Evolutionary conservation across 2,888 invertebrate species (phyloP), one percentile per base, ranked within the genome.

Genomic region (Noctua pronuba): DNA sequence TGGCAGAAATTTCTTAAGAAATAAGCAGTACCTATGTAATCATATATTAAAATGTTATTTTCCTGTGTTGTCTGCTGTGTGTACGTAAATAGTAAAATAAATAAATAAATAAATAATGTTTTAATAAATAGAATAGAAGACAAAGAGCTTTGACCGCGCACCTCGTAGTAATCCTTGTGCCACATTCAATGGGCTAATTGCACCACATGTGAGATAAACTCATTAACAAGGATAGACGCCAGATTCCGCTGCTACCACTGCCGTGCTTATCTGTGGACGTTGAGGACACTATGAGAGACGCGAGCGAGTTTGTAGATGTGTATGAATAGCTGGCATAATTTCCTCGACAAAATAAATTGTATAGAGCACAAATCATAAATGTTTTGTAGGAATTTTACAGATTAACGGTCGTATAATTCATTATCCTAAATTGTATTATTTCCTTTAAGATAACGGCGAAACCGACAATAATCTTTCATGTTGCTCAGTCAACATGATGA

Each of bases 181-280:
- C 94, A 95, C 95, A 96, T 96, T 94, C 93, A 93, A 92, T 92
- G 93, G 92, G 91, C 93, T 96, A 96, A 96, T 96, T 96, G 94
- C 95, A 91, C 89, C 90, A 95, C 94, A 94, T 94, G 92, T 95
- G 96, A 95, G 96, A 96, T 96, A 95, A 95, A 95, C 96, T 96
- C 95, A 96, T 96, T 96, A 96, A 94, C 96, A 94, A 96, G 95
- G 96, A 96, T 96, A 95, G 94, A 95, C 94, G 92, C 92, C 95
- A 95, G 95, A 96, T 95, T 95, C 95, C 94, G 92, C 91, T 91
- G 91, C 93, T 93, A 91, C 92, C 92, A 90, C 92, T 93, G 92
- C 89, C 89, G 90, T 89, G 94, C 95, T 96, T 96, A 96, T 96
- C 96, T 94, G 92, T 82, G 86, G 52, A 86, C 80, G 83, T 16